phyloP scores from a whole-genome alignment of 1,140 invertebrate species.

The Zaprionus vittiger region DNA sequence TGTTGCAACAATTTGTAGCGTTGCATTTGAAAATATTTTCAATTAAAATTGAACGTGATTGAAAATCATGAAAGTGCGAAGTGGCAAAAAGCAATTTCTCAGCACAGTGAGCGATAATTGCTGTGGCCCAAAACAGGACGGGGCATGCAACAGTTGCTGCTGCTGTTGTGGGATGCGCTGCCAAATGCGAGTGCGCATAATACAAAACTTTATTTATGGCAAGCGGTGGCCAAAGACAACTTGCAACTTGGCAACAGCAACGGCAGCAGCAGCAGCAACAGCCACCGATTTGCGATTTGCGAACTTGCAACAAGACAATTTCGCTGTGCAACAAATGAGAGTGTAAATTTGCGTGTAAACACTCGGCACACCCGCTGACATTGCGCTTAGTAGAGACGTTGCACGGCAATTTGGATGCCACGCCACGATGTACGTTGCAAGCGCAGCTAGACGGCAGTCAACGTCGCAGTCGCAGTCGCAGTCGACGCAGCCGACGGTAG shows the following conservation, averaged over 20 bases:
- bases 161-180: conserved; percentile 78
- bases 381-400: conserved; percentile 50
- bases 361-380: conserved; percentile 84
- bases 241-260: conserved; percentile 36
- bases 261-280: conserved; percentile 22
- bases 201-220: conserved; percentile 79
- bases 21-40: conserved; percentile 69
- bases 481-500: conserved; percentile 24
- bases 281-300: conserved; percentile 59
- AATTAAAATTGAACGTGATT: conserved; percentile 83
- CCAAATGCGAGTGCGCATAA: conserved; percentile 77
- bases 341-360: conserved; percentile 84
- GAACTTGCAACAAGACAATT: conserved; percentile 67
- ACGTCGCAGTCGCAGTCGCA: not conserved
- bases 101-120: conserved; percentile 81
- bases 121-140: conserved; percentile 36
- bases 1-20: conserved; percentile 19
- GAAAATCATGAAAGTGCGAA: conserved; percentile 82
- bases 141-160: conserved; percentile 4
- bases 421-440: conserved; percentile 19
- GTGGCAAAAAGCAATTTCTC: conserved; percentile 83
- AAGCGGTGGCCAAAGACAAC: conserved; percentile 64
- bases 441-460: conserved; percentile 1
- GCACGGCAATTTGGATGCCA: conserved; percentile 30
- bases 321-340: conserved; percentile 81